Conservation (phyloP, 2,797 vertebrate genomes). For the Margarornis squamiger region DNA sequence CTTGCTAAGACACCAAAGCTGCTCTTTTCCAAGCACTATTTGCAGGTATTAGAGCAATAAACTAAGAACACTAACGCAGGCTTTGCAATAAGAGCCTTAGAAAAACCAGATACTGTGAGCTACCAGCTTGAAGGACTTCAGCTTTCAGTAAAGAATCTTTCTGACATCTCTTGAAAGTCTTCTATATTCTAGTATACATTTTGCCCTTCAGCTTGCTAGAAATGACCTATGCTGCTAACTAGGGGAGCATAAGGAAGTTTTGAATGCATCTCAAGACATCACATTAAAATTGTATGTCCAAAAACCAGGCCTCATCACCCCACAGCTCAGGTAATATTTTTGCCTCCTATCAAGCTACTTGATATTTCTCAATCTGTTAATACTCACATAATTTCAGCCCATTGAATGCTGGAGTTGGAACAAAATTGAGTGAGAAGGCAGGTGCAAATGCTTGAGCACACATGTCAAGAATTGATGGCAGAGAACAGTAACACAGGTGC, state of each 20-base stretch:
- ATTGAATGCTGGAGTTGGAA: background rate
- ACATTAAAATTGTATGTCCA: background rate
- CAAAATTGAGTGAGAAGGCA: background rate
- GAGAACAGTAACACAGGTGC: accelerated
- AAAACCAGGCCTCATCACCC: background rate
- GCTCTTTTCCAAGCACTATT: background rate
- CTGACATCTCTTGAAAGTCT: background rate
- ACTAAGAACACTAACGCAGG: background rate
- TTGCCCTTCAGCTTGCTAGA: background rate
- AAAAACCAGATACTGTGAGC: background rate
- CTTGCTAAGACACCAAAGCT: background rate
- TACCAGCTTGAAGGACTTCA: background rate
- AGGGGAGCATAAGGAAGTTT: background rate
- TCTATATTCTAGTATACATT: background rate
- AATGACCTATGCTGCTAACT: background rate
- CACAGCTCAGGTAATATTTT: background rate
- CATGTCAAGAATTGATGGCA: background rate
- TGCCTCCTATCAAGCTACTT: background rate
- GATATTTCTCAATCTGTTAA: background rate
- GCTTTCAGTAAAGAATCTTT: background rate
- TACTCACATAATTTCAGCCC: background rate
- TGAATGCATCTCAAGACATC: background rate
- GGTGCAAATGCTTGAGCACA: background rate
- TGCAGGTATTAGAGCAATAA: background rate
- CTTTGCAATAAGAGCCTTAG: slow-evolving; percentile 13